These are phyloP conservation scores for Portunus trituberculatus DNA, from an alignment of 1,140 invertebrate species.

Conservation along the genomic window DNA sequence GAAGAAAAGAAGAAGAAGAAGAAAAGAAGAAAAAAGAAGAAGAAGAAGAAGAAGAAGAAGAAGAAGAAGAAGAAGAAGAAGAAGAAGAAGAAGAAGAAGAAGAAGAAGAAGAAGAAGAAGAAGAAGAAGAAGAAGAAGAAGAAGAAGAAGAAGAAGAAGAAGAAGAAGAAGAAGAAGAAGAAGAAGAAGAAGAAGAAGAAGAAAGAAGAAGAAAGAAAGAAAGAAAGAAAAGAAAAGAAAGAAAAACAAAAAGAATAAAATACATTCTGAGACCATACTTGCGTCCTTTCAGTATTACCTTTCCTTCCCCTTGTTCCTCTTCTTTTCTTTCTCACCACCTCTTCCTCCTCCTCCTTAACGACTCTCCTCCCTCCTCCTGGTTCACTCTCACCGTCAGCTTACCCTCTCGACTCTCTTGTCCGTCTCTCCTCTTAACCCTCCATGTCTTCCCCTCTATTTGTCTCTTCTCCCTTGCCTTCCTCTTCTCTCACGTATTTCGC, in stretches of 20 bases:
- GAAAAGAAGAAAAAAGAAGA: neutral
- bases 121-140: neutral
- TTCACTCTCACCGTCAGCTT: neutral
- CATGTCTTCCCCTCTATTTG: neutral
- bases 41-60: neutral
- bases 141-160: neutral
- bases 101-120: neutral
- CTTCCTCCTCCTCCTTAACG: neutral
- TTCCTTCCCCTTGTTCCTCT: neutral
- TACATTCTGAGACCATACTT: neutral
- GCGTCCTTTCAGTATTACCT: neutral
- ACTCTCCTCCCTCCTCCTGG: neutral
- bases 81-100: neutral
- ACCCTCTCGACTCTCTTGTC: neutral
- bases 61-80: constrained; percentile 6
- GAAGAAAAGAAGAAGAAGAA: neutral
- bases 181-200: too few relatives aligned
- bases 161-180: neutral
- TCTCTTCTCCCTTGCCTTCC: neutral
- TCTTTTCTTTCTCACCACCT: neutral
- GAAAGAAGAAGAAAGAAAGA: neutral
- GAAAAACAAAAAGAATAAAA: too few relatives aligned
- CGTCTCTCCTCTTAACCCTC: too few relatives aligned
- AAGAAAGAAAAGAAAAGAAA: neutral
- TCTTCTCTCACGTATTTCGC: too few relatives aligned